Evolutionary conservation across 1,140 invertebrate species (phyloP).

Genomic region (Saccostrea glomerata): DNA sequence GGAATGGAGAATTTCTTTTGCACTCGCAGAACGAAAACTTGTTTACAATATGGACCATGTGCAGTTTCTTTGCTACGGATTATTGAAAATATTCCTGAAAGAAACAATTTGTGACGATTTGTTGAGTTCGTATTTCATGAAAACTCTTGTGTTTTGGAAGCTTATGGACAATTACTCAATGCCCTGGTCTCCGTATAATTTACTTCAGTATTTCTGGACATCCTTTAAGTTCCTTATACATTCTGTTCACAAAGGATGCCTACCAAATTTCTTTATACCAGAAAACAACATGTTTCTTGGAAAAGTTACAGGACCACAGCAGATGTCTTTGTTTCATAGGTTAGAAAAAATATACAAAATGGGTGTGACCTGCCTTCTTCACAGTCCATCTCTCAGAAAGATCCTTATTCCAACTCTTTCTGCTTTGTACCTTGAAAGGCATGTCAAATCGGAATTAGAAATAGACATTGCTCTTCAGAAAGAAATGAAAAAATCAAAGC

Average conservation of each 20-base stretch:
- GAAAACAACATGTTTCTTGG: conserved; percentile 30
- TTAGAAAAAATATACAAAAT: background rate
- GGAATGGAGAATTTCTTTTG: conserved; percentile 46
- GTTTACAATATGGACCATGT: conserved; percentile 39
- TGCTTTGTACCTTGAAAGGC: background rate
- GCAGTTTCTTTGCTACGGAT: conserved; percentile 33
- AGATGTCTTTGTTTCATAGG: background rate
- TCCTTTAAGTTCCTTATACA: conserved; percentile 24
- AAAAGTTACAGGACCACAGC: background rate
- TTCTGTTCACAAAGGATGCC: conserved; percentile 1
- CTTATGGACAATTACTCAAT: background rate
- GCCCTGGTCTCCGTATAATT: background rate
- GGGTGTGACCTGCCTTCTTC: background rate
- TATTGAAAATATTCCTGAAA: conserved; percentile 37
- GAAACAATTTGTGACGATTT: conserved; percentile 23
- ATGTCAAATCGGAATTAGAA: background rate
- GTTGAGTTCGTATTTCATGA: conserved; percentile 45
- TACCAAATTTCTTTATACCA: conserved; percentile 41
- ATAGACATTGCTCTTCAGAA: background rate
- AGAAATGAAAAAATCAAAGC: background rate
- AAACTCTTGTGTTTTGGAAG: conserved; percentile 37
- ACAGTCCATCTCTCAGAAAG: background rate
- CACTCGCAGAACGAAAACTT: conserved; percentile 23
- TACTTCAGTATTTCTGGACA: conserved; percentile 9
- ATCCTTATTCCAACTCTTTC: background rate